A percentile compares a stretch with the other conserved stretches of the same genome.
phyloP scores from a whole-genome alignment of 1,140 invertebrate genomes.

The Apis dorsata region DNA sequence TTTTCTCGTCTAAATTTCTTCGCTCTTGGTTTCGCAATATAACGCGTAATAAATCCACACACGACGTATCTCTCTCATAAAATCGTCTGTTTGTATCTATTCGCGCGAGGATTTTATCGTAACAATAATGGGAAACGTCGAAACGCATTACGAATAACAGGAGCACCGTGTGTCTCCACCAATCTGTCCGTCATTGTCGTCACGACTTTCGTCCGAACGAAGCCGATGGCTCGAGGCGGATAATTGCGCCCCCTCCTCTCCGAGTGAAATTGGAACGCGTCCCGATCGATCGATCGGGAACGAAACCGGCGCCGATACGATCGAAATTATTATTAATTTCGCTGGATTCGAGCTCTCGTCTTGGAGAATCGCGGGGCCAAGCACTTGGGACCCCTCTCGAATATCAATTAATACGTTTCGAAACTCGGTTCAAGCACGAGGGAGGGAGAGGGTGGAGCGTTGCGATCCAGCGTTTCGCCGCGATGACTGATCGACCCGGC shows the following conservation, averaged over 20 bases:
- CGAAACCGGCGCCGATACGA: neutral
- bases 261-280: neutral
- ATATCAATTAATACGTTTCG: constrained; percentile 21
- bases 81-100: no score
- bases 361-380: neutral
- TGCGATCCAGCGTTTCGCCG: neutral
- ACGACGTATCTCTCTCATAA: no score
- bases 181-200: neutral
- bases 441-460: no score
- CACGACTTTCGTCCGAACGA: neutral
- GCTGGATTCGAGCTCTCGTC: neutral
- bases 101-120: no score
- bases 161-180: no score
- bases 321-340: constrained; percentile 15
- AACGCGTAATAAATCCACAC: no score
- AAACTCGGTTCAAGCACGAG: no score
- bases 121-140: no score
- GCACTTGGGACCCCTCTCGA: neutral
- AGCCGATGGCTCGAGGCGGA: neutral
- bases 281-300: neutral
- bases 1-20: no score
- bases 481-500: constrained; percentile 10
- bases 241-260: neutral
- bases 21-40: no score
- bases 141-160: no score